These are phyloP conservation scores for Thera britannica DNA, from an alignment of 2,888 invertebrate genomes.

Conservation along the genomic window DNA sequence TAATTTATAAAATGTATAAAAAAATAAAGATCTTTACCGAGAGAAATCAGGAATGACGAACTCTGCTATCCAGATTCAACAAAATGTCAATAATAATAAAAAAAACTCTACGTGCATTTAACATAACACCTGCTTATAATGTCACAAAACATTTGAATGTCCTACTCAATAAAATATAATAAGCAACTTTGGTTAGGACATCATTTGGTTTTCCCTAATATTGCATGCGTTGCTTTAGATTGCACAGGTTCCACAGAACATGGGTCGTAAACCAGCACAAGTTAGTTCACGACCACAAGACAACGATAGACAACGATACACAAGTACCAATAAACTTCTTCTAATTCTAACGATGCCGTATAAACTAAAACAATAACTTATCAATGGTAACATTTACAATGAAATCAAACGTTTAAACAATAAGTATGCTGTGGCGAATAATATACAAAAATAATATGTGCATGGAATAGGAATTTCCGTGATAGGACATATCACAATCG, in stretches of 20 bases:
- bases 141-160: constrained; percentile 33
- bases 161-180: constrained; percentile 41
- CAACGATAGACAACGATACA: constrained; percentile 21
- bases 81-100: constrained; percentile 35
- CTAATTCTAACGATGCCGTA: constrained; percentile 49
- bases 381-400: constrained; percentile 83
- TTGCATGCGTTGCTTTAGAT: constrained; percentile 42
- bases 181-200: constrained; percentile 65
- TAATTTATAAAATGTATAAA: constrained; percentile 76
- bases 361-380: constrained; percentile 75
- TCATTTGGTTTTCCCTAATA: constrained; percentile 49
- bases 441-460: constrained; percentile 78
- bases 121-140: constrained; percentile 30
- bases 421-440: constrained; percentile 67
- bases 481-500: constrained; percentile 79
- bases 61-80: constrained; percentile 57
- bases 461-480: constrained; percentile 81
- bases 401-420: constrained; percentile 61
- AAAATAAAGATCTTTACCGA: constrained; percentile 81
- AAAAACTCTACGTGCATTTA: constrained; percentile 29
- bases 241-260: constrained; percentile 24
- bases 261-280: constrained; percentile 4
- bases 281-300: too few relatives aligned
- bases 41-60: constrained; percentile 78
- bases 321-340: constrained; percentile 40